Conservation (phyloP, 2,888 invertebrate genomes). For the Campaea margaritaria region DNA sequence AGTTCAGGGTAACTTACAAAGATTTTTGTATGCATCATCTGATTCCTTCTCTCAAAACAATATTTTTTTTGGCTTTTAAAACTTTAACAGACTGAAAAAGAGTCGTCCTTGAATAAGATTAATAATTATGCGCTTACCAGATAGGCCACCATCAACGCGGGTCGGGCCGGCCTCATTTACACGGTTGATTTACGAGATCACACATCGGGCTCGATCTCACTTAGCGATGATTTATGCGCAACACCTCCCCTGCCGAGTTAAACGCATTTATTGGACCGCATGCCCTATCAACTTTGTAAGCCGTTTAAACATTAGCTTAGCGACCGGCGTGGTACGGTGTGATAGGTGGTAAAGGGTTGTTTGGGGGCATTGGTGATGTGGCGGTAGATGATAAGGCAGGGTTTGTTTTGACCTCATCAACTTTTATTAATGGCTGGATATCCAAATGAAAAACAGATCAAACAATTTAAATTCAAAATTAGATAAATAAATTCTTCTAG, state of each 20-base stretch:
- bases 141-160: slow-evolving; percentile 71
- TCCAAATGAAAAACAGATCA: background rate
- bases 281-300: slow-evolving; percentile 78
- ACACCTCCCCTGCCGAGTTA: slow-evolving; percentile 78
- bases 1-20: too few species aligned
- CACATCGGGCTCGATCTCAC: slow-evolving; percentile 82
- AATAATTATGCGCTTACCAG: slow-evolving; percentile 67
- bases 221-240: slow-evolving; percentile 82
- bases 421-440: background rate
- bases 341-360: slow-evolving; percentile 38
- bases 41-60: too few species aligned
- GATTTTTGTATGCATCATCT: too few species aligned
- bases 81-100: slow-evolving; percentile 42
- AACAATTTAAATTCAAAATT: too few species aligned
- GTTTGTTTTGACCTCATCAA: slow-evolving; percentile 15
- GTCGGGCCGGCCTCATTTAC: slow-evolving; percentile 73
- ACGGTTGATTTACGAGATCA: slow-evolving; percentile 82
- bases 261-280: slow-evolving; percentile 78
- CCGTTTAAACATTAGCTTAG: slow-evolving; percentile 61
- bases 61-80: too few species aligned
- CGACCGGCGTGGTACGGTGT: slow-evolving; percentile 46
- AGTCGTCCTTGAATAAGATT: slow-evolving; percentile 54
- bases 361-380: slow-evolving; percentile 13
- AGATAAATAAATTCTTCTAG: too few species aligned
- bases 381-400: slow-evolving; percentile 22